Percentiles rank a stretch among this genome's conserved stretches.
phyloP scores from a whole-genome alignment of 2,113 vertebrate genomes.

The Coreoperca whiteheadi region DNA sequence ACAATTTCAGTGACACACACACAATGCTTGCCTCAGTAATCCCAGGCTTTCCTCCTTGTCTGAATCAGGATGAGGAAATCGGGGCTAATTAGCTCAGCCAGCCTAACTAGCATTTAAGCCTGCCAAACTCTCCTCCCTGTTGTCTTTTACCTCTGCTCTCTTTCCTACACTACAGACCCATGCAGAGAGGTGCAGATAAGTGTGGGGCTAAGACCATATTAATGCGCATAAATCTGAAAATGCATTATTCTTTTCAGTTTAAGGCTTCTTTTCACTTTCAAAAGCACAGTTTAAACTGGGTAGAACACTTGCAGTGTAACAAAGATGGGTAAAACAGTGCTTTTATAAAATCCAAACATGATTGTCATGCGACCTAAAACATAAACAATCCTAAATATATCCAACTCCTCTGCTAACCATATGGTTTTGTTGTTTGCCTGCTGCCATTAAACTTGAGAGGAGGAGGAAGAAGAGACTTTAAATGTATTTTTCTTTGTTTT shows the following conservation, averaged over 20 bases:
- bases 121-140: slow-evolving; percentile 42
- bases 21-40: slow-evolving; percentile 60
- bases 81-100: slow-evolving; percentile 72
- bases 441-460: not conserved
- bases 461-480: not conserved
- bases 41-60: slow-evolving; percentile 67
- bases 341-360: not conserved
- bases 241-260: not conserved
- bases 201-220: not conserved
- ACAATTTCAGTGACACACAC: slow-evolving; percentile 29
- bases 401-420: not conserved
- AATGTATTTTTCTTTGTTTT: not conserved
- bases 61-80: slow-evolving; percentile 70
- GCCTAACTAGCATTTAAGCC: slow-evolving; percentile 63
- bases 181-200: not conserved
- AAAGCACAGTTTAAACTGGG: not conserved
- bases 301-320: not conserved
- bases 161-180: slow-evolving; percentile 13
- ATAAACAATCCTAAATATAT: not conserved
- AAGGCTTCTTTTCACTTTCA: not conserved
- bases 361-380: not conserved
- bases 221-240: slow-evolving; percentile 16
- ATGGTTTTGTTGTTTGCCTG: not conserved
- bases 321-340: not conserved
- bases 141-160: slow-evolving; percentile 25